A percentile compares a stretch with the other conserved stretches of the same genome.
phyloP scores from a whole-genome alignment of 2,113 vertebrate genomes.

The Riparia riparia region DNA sequence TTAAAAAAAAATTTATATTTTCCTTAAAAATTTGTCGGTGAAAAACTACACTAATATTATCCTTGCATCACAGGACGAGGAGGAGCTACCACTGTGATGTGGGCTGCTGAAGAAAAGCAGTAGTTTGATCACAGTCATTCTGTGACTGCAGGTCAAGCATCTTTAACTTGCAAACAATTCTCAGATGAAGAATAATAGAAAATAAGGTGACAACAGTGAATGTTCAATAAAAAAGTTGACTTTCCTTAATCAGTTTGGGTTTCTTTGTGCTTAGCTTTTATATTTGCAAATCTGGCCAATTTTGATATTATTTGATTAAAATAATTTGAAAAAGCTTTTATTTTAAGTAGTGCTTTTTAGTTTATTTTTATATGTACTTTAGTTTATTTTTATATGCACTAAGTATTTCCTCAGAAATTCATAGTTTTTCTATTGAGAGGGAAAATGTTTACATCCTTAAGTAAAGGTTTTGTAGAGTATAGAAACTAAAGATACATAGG shows the following conservation, averaged over 20 bases:
- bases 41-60: not conserved
- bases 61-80: not conserved
- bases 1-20: not conserved
- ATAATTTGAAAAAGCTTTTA: not conserved
- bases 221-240: not conserved
- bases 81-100: not conserved
- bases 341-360: not conserved
- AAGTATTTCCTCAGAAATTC: not conserved
- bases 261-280: not conserved
- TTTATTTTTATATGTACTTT: not conserved
- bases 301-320: not conserved
- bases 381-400: not conserved
- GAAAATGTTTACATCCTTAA: not conserved
- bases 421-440: not conserved
- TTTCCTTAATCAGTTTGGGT: not conserved
- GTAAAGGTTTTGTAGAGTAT: rapidly evolving
- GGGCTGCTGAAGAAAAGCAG: not conserved
- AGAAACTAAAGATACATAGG: not conserved
- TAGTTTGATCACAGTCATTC: not conserved
- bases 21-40: not conserved
- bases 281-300: not conserved
- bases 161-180: not conserved
- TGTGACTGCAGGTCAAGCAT: not conserved
- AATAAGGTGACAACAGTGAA: not conserved
- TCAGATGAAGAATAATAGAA: not conserved